Percentiles rank a stretch among this genome's conserved stretches.
Conservation (phyloP, 1,140 invertebrate species). For the Micrasema minimum region DNA sequence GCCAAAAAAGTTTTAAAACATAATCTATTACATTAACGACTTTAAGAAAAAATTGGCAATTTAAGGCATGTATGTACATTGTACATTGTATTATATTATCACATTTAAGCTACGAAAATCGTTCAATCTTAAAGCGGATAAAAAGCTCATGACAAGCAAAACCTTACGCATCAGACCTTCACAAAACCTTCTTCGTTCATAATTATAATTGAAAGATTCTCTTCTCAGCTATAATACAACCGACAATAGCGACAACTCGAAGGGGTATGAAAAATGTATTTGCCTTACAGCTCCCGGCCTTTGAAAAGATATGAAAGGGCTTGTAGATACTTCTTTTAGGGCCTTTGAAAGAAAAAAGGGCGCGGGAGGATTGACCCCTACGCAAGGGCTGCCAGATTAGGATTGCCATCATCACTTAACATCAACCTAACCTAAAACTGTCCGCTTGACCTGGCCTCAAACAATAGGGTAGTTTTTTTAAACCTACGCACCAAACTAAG, state of each 20-base stretch:
- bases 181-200: too few relatives aligned
- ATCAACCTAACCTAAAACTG: not conserved
- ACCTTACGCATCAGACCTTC: too few relatives aligned
- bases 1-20: too few relatives aligned
- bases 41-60: too few relatives aligned
- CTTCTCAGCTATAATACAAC: conserved; percentile 8
- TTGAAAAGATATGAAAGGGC: conserved; percentile 20
- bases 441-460: not conserved
- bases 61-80: too few relatives aligned
- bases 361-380: not conserved
- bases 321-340: conserved; percentile 15
- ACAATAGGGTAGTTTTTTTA: conserved; percentile 4
- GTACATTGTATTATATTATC: too few relatives aligned
- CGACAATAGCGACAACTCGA: conserved; percentile 20
- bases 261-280: conserved; percentile 30
- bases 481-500: too few relatives aligned
- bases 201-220: conserved; percentile 29
- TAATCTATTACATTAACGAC: too few relatives aligned
- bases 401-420: conserved; percentile 20
- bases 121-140: too few relatives aligned
- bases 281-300: not conserved
- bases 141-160: too few relatives aligned
- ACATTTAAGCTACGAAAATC: too few relatives aligned
- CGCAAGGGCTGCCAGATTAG: conserved; percentile 13
- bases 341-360: conserved; percentile 3